Conservation (phyloP, 2,113 vertebrate species). For the Erythrocercus mccallii region DNA sequence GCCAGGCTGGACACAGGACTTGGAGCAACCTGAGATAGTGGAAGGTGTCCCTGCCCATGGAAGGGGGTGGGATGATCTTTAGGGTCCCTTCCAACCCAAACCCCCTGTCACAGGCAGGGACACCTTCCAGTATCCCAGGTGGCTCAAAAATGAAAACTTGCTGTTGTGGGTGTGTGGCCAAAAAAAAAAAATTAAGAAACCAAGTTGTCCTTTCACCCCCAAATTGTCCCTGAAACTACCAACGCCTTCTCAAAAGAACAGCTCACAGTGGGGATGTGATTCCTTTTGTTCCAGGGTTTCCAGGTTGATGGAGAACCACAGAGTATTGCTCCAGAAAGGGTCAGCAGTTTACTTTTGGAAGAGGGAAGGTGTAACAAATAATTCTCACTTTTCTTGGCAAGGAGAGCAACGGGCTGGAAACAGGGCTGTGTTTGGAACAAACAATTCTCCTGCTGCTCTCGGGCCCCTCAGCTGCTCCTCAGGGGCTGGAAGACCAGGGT, state of each 20-base stretch:
- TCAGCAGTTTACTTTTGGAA: neutral
- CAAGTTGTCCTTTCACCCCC: neutral
- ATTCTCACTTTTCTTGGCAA: constrained; percentile 25
- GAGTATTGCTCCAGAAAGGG: neutral
- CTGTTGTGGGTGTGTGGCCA: neutral
- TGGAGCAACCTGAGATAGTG: accelerated
- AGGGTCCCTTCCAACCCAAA: neutral
- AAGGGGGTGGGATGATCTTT: neutral
- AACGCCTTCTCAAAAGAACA: neutral
- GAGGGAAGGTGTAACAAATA: neutral
- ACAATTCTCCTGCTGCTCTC: neutral
- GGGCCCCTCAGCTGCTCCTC: neutral
- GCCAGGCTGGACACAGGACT: neutral
- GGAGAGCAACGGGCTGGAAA: neutral
- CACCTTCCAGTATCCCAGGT: neutral
- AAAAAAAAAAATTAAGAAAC: neutral
- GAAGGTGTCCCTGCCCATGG: neutral
- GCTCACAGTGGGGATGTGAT: neutral
- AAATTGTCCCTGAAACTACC: neutral
- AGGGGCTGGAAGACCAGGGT: neutral
- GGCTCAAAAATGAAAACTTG: neutral
- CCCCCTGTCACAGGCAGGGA: neutral
- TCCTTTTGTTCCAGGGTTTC: neutral
- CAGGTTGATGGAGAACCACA: neutral
- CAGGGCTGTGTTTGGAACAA: neutral